Percentiles rank a stretch among this genome's conserved stretches.
These are phyloP conservation scores for Chloroclystis v-ata DNA, from an alignment of 2,888 invertebrate species.

Conservation along the genomic window DNA sequence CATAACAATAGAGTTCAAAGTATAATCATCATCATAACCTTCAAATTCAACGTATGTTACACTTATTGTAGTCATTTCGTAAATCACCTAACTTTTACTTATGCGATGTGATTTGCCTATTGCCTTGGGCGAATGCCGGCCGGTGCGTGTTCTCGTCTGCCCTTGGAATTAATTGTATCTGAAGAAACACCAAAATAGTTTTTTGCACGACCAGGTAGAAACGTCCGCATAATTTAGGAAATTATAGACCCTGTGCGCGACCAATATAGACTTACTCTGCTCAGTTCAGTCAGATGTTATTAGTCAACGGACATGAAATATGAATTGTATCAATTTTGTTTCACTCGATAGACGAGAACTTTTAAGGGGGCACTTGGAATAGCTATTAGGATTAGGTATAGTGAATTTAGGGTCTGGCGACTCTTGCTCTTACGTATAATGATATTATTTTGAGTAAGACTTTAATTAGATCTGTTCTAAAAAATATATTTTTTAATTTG, in stretches of 20 bases:
- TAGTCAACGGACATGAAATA: not conserved
- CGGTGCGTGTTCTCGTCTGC: constrained; percentile 20
- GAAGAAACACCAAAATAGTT: constrained; percentile 21
- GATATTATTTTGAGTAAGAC: too few species aligned
- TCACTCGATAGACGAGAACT: too few species aligned
- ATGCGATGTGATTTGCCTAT: constrained; percentile 18
- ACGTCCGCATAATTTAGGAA: constrained; percentile 28
- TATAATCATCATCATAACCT: not conserved
- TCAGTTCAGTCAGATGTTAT: not conserved
- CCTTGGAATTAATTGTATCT: constrained; percentile 29
- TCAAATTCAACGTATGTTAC: too few species aligned
- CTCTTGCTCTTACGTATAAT: too few species aligned
- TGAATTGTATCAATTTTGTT: too few species aligned
- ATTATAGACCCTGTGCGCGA: constrained; percentile 21
- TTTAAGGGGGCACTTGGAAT: too few species aligned
- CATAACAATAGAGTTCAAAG: too few species aligned
- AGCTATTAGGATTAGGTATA: too few species aligned
- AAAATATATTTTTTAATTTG: too few species aligned
- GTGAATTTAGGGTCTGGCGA: too few species aligned
- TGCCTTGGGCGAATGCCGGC: constrained; percentile 14
- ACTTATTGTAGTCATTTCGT: constrained; percentile 19
- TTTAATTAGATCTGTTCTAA: too few species aligned
- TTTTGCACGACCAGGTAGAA: constrained; percentile 25
- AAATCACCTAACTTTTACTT: constrained; percentile 20
- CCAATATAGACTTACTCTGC: not conserved